Base-by-base conservation (phyloP, 2,113 vertebrate genomes). In the Paedocypris sp. region DNA sequence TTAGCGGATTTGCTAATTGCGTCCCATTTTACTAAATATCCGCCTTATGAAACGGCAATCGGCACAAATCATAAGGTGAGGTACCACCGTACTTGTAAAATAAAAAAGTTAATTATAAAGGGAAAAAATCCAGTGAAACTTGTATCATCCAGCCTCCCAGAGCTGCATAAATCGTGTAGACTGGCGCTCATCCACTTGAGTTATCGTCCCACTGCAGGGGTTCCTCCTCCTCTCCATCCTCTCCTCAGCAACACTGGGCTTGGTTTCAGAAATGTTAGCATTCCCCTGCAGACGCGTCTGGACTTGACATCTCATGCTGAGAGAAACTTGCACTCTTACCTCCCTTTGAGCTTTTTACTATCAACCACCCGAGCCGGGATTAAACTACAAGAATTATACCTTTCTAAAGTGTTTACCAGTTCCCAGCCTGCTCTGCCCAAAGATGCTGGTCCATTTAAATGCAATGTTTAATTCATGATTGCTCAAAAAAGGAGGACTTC, bases 121-220 rank as follows among this genome's bases (percentile, higher is more conserved):
- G 16, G 16, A 26, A 18, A 31, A 16, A 7, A 49, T 29, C 15
- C 31, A 39, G 23, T 12, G 6, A 20, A 22, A 31, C 23, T 41
- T 43, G 1, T 61, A 18, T 22, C 3, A 51, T 31, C 23, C 36
- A 29, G 23, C n/a, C 6, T 50, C 45, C 13, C 28, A 42, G 5
- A 26, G 41, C 42, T 41, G 25, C 28, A 35, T 63, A 43, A 6
- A 58, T 25, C 25, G 25, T 41, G 36, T 28, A 50, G 10, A 31
- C 42, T 62, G 66, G 66, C 70, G 62, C 57, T 54, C 46, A 43
- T 56, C 53, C 62, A 62, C 51, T 47, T 52, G 57, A 58, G 35
- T 68, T 65, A 72, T 68, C 61, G 51, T 49, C 15, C 62, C 57
- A 35, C 61, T 41, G 56, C 70, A 72, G 70, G 70, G 38, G 43